Base-by-base conservation (phyloP, 2,797 vertebrate genomes). In the Mergus octosetaceus region DNA sequence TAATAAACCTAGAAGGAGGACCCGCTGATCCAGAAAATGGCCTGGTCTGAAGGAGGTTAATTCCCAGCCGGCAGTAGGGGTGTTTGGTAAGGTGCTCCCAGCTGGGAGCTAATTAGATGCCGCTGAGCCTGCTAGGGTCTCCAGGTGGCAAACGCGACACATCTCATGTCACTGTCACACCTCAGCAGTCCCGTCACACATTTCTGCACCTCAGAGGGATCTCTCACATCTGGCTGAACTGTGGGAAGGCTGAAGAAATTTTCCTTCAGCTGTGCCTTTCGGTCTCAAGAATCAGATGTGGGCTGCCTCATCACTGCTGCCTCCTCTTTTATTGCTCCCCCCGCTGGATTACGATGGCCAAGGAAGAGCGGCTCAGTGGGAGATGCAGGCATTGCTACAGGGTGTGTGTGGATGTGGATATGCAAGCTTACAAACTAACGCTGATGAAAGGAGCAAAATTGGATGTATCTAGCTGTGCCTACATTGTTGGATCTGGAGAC, bases 191-290 rank as follows among this genome's bases (percentile, higher is more conserved):
- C 57, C 3, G 7, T 86, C 77, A 74, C 74, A 80, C 4, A 1
- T 58, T 91, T 21, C 56, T 89, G 64, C 43, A 51, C 45, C 84
- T 95, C 2, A 0, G 32, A 89, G 70, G 78, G 45, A 22, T 75
- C 25, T 86, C 74, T 91, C 69, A 45, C 91, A 90, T 80, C 94
- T 95, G 80, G 24, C 17, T 71, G 57, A 80, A 57, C 93, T 69
- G 68, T 79, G 84, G 91, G 68, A 87, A 85, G 41, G 61, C 77
- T 87, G 61, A 90, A 90, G 60, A 69, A 58, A 34, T 85, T 94
- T 95, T 93, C 4, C 16, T 80, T 71, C 65, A 90, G 53, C 69
- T 88, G n/a, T 56, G 65, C n/a, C 34, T 78, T 89, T 80, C 45
- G 58, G 49, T 49, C 39, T 70, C 56, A 32, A 38, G 53, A 36